Conservation (phyloP, 2,888 invertebrate species). For the Campoletis raptor region DNA sequence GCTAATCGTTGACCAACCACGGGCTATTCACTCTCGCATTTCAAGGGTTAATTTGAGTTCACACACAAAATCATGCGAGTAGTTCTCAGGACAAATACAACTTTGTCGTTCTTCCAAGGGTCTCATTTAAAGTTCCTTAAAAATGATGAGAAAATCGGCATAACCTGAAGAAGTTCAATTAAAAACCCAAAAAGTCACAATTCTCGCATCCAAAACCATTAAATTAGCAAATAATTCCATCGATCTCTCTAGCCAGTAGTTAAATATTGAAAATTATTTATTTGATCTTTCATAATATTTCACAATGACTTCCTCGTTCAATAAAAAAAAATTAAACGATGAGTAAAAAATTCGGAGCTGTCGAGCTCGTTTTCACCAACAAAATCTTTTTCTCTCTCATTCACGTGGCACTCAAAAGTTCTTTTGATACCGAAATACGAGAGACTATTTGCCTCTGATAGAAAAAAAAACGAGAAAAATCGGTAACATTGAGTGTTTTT, state of each 20-base stretch:
- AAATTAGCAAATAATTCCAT: background rate
- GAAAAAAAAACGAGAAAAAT: background rate
- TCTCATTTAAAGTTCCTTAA: background rate
- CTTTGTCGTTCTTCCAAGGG: background rate
- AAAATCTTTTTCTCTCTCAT: no score
- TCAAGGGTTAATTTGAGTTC: constrained; percentile 13
- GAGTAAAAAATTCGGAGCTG: no score
- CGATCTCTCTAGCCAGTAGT: background rate
- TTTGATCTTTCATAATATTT: background rate
- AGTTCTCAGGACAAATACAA: constrained; percentile 25
- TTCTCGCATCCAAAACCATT: background rate
- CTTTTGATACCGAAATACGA: background rate
- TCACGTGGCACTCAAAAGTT: background rate
- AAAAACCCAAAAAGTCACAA: background rate
- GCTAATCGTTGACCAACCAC: constrained; percentile 53
- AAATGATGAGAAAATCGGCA: constrained; percentile 9
- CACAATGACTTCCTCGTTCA: no score
- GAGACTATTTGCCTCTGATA: background rate
- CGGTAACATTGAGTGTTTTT: background rate
- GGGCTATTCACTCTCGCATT: constrained; percentile 18
- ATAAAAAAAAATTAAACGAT: no score
- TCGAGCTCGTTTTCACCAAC: no score
- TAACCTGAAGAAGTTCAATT: background rate
- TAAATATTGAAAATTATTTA: background rate
- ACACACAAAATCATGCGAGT: constrained; percentile 23